phyloP scores from a whole-genome alignment of 1,140 invertebrate genomes.

The Cotesia vestalis region DNA sequence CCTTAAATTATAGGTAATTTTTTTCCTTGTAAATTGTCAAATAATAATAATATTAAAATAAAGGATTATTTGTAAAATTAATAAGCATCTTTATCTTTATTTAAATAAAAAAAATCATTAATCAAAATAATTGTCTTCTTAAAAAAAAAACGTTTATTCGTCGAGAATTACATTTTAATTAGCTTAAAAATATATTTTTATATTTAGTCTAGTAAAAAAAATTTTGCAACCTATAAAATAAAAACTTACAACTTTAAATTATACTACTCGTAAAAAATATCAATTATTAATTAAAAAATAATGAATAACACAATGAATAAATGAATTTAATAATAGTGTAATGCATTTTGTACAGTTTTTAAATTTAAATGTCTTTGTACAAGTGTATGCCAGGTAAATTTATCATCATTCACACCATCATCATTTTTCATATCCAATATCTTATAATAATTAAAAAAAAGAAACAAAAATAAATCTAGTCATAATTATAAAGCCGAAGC shows the following conservation, averaged over 20 bases:
- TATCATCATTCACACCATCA: not conserved
- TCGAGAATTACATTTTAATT: no score
- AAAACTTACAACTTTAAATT: no score
- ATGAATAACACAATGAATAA: no score
- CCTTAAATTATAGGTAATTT: constrained; percentile 11
- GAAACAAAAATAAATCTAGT: not conserved
- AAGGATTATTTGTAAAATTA: not conserved
- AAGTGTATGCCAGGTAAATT: constrained; percentile 5
- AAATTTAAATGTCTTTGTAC: not conserved
- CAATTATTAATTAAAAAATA: no score
- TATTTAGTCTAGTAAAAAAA: no score
- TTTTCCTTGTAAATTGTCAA: constrained; percentile 22
- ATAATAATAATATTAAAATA: constrained; percentile 16
- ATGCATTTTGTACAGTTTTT: not conserved
- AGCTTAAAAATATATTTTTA: no score
- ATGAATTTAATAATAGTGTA: no score
- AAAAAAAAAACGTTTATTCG: not conserved
- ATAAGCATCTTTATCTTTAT: not conserved
- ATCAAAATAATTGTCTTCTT: not conserved
- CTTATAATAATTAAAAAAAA: not conserved
- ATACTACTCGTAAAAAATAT: no score
- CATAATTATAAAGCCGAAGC: constrained; percentile 70
- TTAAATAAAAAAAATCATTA: no score
- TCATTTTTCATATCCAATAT: no score
- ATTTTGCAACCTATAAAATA: no score